Evolutionary conservation across 2,113 vertebrate species (phyloP).

Genomic region (Siniperca chuatsi): DNA sequence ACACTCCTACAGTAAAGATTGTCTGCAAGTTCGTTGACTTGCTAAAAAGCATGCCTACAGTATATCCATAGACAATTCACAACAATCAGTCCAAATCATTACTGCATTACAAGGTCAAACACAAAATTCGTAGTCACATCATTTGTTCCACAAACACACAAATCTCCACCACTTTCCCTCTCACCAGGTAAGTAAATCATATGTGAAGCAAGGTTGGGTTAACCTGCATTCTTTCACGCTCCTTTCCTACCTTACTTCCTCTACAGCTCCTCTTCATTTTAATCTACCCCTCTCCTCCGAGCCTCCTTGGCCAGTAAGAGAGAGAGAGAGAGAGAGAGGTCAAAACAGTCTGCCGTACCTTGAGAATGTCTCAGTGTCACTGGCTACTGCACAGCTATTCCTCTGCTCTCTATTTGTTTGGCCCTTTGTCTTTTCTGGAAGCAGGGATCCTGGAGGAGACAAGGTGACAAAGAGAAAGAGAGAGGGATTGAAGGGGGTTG

Average conservation of each 20-base stretch:
- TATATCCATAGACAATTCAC: not conserved
- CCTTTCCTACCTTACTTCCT: conserved; percentile 15
- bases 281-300: conserved; percentile 8
- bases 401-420: conserved; percentile 56
- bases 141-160: conserved; percentile 34
- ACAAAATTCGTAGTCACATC: not conserved
- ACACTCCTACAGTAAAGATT: not conserved
- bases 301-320: conserved; percentile 16
- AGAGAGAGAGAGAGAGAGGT: conserved; percentile 13
- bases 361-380: conserved; percentile 60
- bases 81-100: not conserved
- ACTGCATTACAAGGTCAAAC: not conserved
- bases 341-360: conserved; percentile 38
- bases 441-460: conserved; percentile 38
- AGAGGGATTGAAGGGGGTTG: conserved; percentile 40
- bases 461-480: conserved; percentile 44
- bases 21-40: not conserved
- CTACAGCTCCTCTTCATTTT: conserved; percentile 10
- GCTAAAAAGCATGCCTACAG: not conserved
- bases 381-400: conserved; percentile 19
- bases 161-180: conserved; percentile 10
- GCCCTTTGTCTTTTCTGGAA: conserved; percentile 54
- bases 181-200: conserved; percentile 60
- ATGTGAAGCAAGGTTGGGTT: conserved; percentile 16
- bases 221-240: conserved; percentile 16